Conservation (phyloP, 2,113 vertebrate species). For the Neofelis nebulosa region DNA sequence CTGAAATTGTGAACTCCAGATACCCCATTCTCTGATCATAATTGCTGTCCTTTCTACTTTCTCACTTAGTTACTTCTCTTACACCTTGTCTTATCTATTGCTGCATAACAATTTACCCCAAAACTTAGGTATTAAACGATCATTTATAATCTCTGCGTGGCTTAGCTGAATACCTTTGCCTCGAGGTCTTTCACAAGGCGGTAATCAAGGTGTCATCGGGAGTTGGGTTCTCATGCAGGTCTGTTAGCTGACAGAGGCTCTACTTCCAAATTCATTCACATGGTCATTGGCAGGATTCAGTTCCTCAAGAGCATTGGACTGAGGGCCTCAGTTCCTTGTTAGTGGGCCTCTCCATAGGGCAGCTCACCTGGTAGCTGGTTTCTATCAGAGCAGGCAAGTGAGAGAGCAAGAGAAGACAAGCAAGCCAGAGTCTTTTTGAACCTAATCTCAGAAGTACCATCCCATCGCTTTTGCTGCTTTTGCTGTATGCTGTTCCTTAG, state of each 20-base stretch:
- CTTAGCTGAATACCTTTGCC: background rate
- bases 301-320: background rate
- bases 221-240: background rate
- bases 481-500: background rate
- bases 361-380: background rate
- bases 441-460: background rate
- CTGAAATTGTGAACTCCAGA: background rate
- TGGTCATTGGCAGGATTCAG: background rate
- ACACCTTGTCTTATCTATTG: background rate
- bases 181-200: background rate
- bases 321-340: background rate
- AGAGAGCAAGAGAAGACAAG: background rate
- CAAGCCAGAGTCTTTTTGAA: background rate
- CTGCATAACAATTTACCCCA: background rate
- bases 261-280: background rate
- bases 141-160: background rate
- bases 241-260: background rate
- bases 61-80: background rate
- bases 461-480: background rate
- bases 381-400: background rate
- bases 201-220: background rate
- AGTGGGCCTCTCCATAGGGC: background rate
- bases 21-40: background rate
- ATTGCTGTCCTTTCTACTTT: background rate
- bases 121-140: background rate